Conservation (phyloP, 2,113 vertebrate species). For the human region GRCh38 chr17:68922501-68923000, state of each 20-base stretch:
- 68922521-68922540: neutral
- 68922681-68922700: no score
- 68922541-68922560: neutral
- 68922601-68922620: neutral
- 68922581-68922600: neutral
- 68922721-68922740: neutral
- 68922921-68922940: neutral
- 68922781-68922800: neutral
- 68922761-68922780: neutral
- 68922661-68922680: neutral
- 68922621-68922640: neutral
- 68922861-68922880: neutral
- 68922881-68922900: neutral
- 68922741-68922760: neutral
- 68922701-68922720: neutral
- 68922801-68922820: neutral
- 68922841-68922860: neutral
- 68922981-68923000: neutral
- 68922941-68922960: neutral
- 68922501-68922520: neutral
- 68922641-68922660: accelerated
- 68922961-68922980: neutral
- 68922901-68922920: neutral
- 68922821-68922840: neutral
- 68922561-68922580: neutral